Conservation (phyloP, 30 jellyfish, hydroid and myxozoan genomes). For the Cassiopea xamachana region DNA sequence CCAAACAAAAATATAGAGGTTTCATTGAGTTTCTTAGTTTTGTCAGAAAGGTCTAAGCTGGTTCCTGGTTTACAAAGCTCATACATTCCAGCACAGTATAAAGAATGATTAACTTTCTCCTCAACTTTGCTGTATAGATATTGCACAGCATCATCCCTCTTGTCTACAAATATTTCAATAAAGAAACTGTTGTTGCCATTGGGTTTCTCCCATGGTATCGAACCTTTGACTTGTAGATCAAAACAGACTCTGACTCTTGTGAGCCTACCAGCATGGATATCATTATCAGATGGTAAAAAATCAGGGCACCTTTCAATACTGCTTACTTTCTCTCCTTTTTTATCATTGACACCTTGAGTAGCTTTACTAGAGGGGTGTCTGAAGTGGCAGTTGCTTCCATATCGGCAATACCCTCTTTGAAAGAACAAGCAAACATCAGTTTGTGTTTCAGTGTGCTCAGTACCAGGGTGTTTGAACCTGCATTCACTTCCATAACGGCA, state of each 20-base stretch:
- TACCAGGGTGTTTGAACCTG: slow-evolving; percentile 37
- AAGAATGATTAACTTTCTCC: slow-evolving; percentile 50
- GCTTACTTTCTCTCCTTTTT: not conserved
- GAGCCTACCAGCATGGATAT: slow-evolving; percentile 55
- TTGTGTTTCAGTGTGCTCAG: not conserved
- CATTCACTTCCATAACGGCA: slow-evolving; percentile 57
- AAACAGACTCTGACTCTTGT: slow-evolving; percentile 52
- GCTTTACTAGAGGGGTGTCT: slow-evolving; percentile 18
- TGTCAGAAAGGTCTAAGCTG: slow-evolving; percentile 52
- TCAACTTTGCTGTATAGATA: slow-evolving; percentile 44
- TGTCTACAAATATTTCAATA: slow-evolving; percentile 68
- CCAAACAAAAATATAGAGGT: slow-evolving; percentile 52
- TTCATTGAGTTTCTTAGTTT: slow-evolving; percentile 39
- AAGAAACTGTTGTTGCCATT: slow-evolving; percentile 10
- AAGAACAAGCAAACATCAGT: slow-evolving; percentile 39
- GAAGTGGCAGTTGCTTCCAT: slow-evolving; percentile 59
- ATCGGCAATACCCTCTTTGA: slow-evolving; percentile 64
- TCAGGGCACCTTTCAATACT: not conserved
- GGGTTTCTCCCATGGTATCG: slow-evolving; percentile 42
- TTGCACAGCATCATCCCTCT: slow-evolving; percentile 61
- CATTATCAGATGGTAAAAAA: slow-evolving; percentile 67
- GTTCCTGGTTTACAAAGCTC: slow-evolving; percentile 49
- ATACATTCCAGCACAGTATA: slow-evolving; percentile 36
- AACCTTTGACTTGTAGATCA: slow-evolving; percentile 48
- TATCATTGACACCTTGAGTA: not conserved